Evolutionary conservation across 2,888 invertebrate genomes (phyloP), one percentile per base, ranked within the genome.

Genomic region (Eutolmus rufibarbis): DNA sequence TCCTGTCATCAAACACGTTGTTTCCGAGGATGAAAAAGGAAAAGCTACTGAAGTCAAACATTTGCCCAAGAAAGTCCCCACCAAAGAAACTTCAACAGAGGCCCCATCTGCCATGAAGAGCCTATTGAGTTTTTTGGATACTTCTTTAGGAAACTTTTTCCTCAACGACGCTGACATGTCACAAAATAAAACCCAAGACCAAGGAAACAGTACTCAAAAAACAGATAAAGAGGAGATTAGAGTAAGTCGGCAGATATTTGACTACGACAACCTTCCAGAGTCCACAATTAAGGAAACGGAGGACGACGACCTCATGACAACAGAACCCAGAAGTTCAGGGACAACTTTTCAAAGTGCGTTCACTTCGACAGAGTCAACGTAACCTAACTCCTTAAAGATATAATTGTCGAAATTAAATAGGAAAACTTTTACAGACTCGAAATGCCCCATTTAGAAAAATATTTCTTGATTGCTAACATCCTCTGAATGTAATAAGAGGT

Each of bases 231-330:
- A 91, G 82, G 23, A 91, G 91, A 46, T 51, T 9, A 28, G 88
- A 46, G 91, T 91, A 88, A 91, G 91, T 23, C 90, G 92, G 57
- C 92, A 92, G 88, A 90, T 92, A 84, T 92, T 91, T 88, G 92
- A 92, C 90, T 92, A 92, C 89, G 92, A 92, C 89, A 91, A 92
- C 89, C 89, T 92, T 87, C 92, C 92, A 23, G 92, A 92, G 88
- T 90, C 91, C 46, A 90, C 91, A 43, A 88, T 90, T 46, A 90
- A 90, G 77, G 89, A 89, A 2, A 23, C 74, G 1, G 23, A 77
- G 8, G 88, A 46, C 12, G 79, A 78, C 0, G 89, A 89, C 9
- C 87, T 87, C 16, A 87, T 78, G 37, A 77, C 86, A 77, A 19
- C 43, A 16, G 77, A 86, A 57, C 86, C 86, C 5, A 86, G 76